Evolutionary conservation across 2,797 vertebrate species (phyloP).

Genomic region (Acipenser oxyrinchus): DNA sequence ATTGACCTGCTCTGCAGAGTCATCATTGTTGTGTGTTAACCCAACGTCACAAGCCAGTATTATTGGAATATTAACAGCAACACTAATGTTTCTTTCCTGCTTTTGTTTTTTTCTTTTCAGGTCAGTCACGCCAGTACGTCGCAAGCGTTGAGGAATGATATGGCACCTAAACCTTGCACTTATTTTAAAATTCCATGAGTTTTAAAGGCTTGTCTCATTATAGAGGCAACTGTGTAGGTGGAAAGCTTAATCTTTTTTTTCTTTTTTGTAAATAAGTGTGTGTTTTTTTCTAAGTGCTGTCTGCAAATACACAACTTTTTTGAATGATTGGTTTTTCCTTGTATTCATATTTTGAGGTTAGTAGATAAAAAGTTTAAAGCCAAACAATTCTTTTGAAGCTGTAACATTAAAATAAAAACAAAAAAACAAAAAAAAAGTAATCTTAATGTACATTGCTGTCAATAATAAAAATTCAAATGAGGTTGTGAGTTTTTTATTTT

Average conservation of each 20-base stretch:
- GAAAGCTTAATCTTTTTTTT: slow-evolving; percentile 46
- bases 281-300: slow-evolving; percentile 76
- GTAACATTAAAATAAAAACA: slow-evolving; percentile 56
- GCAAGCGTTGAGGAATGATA: slow-evolving; percentile 85
- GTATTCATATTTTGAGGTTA: slow-evolving; percentile 71
- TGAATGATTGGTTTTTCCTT: slow-evolving; percentile 74
- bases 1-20: slow-evolving; percentile 3
- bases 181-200: slow-evolving; percentile 98
- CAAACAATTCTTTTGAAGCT: slow-evolving; percentile 46
- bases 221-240: slow-evolving; percentile 99
- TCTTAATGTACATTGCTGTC: slow-evolving; percentile 59
- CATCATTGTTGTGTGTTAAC: slow-evolving; percentile 15
- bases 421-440: slow-evolving; percentile 38
- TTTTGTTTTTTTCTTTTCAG: slow-evolving; percentile 73
- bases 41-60: neutral
- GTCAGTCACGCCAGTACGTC: slow-evolving; percentile 82
- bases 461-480: slow-evolving; percentile 44
- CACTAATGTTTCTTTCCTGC: slow-evolving; percentile 43
- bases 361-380: slow-evolving; percentile 44
- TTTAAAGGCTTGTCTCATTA: slow-evolving; percentile 99
- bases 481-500: too few relatives aligned
- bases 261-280: slow-evolving; percentile 89
- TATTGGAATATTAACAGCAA: neutral
- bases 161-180: slow-evolving; percentile 68
- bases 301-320: slow-evolving; percentile 71